Percentiles rank a stretch among this genome's conserved stretches.
Evolutionary conservation across 2,888 invertebrate species (phyloP).

Genomic region (Netelia virgata): DNA sequence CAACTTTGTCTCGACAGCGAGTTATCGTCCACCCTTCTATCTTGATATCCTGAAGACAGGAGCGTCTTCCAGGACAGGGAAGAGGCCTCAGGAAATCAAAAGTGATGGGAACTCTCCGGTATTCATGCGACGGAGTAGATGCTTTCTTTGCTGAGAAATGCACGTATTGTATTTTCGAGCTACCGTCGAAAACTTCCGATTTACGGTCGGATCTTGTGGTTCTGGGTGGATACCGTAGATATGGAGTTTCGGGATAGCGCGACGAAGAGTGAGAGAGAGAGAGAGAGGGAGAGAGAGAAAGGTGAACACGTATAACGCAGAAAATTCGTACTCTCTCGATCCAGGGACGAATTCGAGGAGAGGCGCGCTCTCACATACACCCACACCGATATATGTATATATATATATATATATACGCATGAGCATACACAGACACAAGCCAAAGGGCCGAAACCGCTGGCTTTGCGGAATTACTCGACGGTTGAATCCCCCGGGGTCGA

Average conservation of each 20-base stretch:
- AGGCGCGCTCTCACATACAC: conserved; percentile 13
- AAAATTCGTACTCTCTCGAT: conserved; percentile 50
- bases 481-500: conserved; percentile 82
- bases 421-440: conserved; percentile 68
- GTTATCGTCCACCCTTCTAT: conserved; percentile 10
- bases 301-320: background rate
- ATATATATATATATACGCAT: conserved; percentile 36
- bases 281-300: conserved; percentile 13
- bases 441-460: conserved; percentile 83
- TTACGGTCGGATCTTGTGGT: conserved; percentile 28
- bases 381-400: conserved; percentile 19
- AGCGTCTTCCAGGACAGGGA: conserved; percentile 3
- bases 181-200: conserved; percentile 49
- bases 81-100: conserved; percentile 32
- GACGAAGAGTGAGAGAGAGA: conserved; percentile 23
- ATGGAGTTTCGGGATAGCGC: conserved; percentile 49
- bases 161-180: conserved; percentile 24
- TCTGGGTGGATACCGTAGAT: conserved; percentile 20
- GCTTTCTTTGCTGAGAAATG: conserved; percentile 14
- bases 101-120: conserved; percentile 49
- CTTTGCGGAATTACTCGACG: conserved; percentile 84
- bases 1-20: conserved; percentile 16
- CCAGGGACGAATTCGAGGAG: conserved; percentile 34
- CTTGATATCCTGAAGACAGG: conserved; percentile 38
- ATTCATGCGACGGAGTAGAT: conserved; percentile 29